A percentile compares a stretch with the other conserved stretches of the same genome.
phyloP scores from a whole-genome alignment of 1,140 invertebrate species.

The Lamellibrachia luymesi region DNA sequence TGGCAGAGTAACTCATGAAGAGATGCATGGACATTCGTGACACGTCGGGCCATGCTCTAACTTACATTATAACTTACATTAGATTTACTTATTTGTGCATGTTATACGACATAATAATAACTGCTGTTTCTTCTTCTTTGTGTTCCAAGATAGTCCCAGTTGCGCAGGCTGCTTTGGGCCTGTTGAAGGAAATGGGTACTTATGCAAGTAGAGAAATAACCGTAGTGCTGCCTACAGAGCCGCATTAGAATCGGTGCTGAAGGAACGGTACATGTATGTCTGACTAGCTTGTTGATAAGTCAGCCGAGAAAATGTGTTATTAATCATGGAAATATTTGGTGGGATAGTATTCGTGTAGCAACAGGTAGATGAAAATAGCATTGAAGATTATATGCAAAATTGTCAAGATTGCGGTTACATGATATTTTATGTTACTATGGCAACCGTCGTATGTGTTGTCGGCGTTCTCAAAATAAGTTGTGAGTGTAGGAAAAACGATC shows the following conservation, averaged over 20 bases:
- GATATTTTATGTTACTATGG: not conserved
- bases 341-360: not conserved
- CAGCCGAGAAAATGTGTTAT: not conserved
- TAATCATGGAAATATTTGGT: not conserved
- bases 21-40: no score
- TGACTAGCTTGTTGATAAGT: not conserved
- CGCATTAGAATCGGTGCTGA: not conserved
- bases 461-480: not conserved
- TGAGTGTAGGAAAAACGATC: not conserved
- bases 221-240: not conserved
- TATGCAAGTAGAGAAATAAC: constrained; percentile 5
- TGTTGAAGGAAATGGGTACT: not conserved
- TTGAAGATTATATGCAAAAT: constrained; percentile 1
- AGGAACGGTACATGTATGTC: not conserved
- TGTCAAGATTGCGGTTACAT: not conserved
- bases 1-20: not conserved
- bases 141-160: not conserved
- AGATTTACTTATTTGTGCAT: not conserved
- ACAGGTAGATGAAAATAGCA: not conserved
- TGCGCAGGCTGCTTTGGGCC: not conserved
- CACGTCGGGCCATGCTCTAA: not conserved
- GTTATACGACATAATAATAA: not conserved
- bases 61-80: not conserved
- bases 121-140: not conserved
- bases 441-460: not conserved